A percentile compares a stretch with the other conserved stretches of the same genome.
Evolutionary conservation across 2,113 vertebrate species (phyloP).

Genomic region (Xerus inauris): DNA sequence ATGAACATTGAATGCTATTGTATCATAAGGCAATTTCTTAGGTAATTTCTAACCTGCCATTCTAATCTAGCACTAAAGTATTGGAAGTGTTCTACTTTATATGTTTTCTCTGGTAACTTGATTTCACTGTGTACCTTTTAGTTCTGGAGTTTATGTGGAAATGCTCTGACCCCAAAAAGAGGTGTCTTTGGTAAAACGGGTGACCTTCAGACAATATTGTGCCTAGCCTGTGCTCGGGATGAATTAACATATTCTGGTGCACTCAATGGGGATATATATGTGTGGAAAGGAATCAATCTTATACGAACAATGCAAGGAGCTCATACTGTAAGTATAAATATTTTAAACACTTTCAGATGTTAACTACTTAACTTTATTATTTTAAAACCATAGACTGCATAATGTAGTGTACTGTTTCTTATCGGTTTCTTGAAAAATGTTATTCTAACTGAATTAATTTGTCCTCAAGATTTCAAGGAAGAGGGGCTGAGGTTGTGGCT

Average conservation of each 20-base stretch:
- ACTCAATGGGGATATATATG: conserved; percentile 97
- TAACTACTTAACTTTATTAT: conserved; percentile 3
- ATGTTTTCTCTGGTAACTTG: conserved; percentile 54
- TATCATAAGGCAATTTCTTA: conserved; percentile 39
- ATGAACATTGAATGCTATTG: background rate
- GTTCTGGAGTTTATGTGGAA: conserved; percentile 99
- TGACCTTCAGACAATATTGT: conserved; percentile 98
- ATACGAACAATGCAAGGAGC: conserved; percentile 96
- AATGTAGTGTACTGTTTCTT: background rate
- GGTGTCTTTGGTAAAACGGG: conserved; percentile 98
- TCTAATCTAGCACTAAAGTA: background rate
- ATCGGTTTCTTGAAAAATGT: conserved; percentile 39
- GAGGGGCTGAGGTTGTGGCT: too few species aligned
- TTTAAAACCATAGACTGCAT: background rate
- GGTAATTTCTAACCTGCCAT: conserved; percentile 32
- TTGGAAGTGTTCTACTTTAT: conserved; percentile 7
- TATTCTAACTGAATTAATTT: conserved; percentile 34
- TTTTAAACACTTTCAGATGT: conserved; percentile 44
- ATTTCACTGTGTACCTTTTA: conserved; percentile 82
- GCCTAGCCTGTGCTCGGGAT: conserved; percentile 96
- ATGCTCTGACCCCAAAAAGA: conserved; percentile 96
- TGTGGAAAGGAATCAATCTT: conserved; percentile 98
- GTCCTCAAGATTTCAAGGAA: conserved; percentile 56
- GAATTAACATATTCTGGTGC: conserved; percentile 98
- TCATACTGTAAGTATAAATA: conserved; percentile 92